Conservation (phyloP, 2,113 vertebrate species). For the Anthoscopus minutus region DNA sequence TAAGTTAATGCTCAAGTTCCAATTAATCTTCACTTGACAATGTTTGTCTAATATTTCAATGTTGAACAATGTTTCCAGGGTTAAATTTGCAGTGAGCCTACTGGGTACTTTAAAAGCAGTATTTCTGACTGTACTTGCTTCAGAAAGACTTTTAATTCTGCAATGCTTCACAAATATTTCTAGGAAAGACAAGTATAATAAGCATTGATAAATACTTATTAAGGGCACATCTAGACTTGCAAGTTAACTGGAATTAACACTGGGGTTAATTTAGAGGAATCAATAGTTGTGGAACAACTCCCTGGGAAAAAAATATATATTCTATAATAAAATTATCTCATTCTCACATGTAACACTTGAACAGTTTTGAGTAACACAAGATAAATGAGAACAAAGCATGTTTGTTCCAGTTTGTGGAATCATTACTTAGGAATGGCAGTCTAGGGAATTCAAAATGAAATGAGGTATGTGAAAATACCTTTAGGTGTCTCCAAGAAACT, state of each 20-base stretch:
- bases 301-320: background rate
- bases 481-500: background rate
- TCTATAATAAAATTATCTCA: background rate
- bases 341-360: background rate
- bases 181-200: background rate
- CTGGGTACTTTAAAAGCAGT: slow-evolving; percentile 33
- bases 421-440: background rate
- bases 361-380: background rate
- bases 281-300: background rate
- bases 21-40: slow-evolving; percentile 69
- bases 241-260: background rate
- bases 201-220: slow-evolving; percentile 2
- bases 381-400: slow-evolving; percentile 12
- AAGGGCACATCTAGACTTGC: background rate
- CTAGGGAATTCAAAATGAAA: background rate
- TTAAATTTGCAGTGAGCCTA: slow-evolving; percentile 46
- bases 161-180: background rate
- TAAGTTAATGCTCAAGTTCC: slow-evolving; percentile 57
- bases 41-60: slow-evolving; percentile 67
- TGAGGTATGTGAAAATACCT: background rate
- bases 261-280: background rate
- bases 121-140: slow-evolving; percentile 35
- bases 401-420: background rate
- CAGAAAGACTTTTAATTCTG: slow-evolving; percentile 22
- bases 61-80: slow-evolving; percentile 50